These are phyloP conservation scores for Leptura quadrifasciata DNA, from an alignment of 2,888 invertebrate genomes.

Conservation along the genomic window DNA sequence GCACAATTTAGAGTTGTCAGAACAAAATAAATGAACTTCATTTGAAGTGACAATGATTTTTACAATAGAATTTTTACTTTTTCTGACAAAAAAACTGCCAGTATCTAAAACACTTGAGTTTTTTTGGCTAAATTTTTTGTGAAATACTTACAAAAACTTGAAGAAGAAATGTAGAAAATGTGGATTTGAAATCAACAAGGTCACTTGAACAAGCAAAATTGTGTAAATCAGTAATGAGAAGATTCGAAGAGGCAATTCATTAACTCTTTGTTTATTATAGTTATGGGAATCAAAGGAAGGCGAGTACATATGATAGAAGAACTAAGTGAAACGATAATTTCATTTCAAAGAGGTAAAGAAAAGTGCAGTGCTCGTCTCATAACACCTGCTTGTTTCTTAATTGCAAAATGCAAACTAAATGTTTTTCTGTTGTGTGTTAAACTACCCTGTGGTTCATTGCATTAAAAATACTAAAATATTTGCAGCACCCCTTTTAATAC, in stretches of 20 bases:
- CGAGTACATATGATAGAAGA: constrained; percentile 99
- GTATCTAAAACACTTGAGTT: no score
- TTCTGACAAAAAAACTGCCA: no score
- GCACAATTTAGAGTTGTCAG: no score
- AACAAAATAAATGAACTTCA: no score
- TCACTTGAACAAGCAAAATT: background rate
- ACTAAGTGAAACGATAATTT: constrained; percentile 98
- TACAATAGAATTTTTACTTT: no score
- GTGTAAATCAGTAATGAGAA: background rate
- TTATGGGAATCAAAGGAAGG: constrained; percentile 99
- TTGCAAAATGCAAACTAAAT: constrained; percentile 12
- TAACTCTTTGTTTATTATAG: constrained; percentile 77
- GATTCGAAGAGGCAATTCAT: constrained; percentile 84
- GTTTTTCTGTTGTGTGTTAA: constrained; percentile 23
- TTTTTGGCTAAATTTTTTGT: no score
- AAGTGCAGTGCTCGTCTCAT: constrained; percentile 51
- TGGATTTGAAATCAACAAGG: no score
- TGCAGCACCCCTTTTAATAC: background rate
- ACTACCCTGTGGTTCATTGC: background rate
- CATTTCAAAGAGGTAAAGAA: constrained; percentile 97
- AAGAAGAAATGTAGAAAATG: no score
- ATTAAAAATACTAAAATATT: constrained; percentile 30
- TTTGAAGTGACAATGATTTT: no score
- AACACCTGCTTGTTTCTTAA: constrained; percentile 43
- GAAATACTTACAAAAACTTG: no score